These are phyloP conservation scores for Gadopsis bispinosus DNA, from an alignment of 2,797 vertebrate species.

Conservation along the genomic window DNA sequence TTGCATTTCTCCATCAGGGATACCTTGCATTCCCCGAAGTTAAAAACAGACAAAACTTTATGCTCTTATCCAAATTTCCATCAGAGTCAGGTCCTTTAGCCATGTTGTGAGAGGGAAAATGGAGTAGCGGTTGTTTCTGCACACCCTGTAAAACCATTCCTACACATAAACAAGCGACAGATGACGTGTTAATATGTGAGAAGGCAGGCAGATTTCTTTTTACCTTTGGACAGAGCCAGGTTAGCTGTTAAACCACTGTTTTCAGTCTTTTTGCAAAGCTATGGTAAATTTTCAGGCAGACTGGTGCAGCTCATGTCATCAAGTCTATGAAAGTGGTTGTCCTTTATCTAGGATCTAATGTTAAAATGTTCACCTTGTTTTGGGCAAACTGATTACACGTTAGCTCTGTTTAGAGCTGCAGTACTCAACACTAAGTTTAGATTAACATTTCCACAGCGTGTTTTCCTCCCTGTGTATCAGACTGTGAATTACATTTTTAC, in stretches of 20 bases:
- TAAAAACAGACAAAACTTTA: not conserved
- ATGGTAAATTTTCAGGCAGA: not conserved
- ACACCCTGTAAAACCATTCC: not conserved
- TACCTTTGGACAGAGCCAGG: not conserved
- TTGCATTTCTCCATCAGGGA: constrained; percentile 13
- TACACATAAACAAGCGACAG: not conserved
- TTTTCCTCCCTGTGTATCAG: not conserved
- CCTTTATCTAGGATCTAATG: not conserved
- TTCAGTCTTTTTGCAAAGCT: not conserved
- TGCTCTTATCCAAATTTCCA: not conserved
- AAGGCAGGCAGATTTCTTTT: not conserved
- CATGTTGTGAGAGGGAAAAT: not conserved
- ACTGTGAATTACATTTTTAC: not conserved
- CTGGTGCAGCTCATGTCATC: not conserved
- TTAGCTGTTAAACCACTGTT: not conserved
- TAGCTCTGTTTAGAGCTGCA: not conserved
- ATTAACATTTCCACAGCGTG: not conserved
- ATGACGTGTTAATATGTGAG: not conserved
- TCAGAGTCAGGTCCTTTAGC: not conserved
- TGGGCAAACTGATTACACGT: not conserved
- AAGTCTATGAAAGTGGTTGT: not conserved
- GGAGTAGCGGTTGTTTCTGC: not conserved
- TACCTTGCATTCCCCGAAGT: not conserved
- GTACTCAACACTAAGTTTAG: not conserved
- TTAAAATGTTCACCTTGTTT: not conserved